Evolutionary conservation across 1,140 invertebrate genomes (phyloP).

Genomic region (Drosophila subobscura): DNA sequence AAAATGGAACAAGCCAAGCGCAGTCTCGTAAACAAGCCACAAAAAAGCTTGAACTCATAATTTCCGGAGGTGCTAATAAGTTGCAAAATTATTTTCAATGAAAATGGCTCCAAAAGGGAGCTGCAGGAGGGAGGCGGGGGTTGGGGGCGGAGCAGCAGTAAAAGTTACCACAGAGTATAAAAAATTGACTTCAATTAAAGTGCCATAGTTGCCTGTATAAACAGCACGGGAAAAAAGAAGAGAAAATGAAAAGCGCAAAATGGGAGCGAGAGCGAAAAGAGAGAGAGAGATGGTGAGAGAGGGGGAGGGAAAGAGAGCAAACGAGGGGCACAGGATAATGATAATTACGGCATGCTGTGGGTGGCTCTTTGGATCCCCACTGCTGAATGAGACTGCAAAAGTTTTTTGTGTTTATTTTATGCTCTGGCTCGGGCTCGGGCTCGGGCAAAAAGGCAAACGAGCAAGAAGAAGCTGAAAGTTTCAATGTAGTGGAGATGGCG

Average conservation of each 20-base stretch:
- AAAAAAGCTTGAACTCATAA: conserved; percentile 75
- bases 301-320: neutral
- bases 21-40: conserved; percentile 67
- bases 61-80: conserved; percentile 81
- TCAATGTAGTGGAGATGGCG: conserved; percentile 28
- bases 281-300: neutral
- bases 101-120: conserved; percentile 42
- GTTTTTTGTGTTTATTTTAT: conserved; percentile 77
- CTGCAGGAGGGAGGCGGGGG: neutral
- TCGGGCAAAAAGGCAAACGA: conserved; percentile 29
- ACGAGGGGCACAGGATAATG: conserved; percentile 62
- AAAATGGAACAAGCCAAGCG: conserved; percentile 21
- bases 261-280: conserved; percentile 9
- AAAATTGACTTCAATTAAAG: conserved; percentile 82
- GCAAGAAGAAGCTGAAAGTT: conserved; percentile 49
- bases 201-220: conserved; percentile 78
- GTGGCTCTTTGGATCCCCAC: conserved; percentile 17
- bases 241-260: conserved; percentile 74
- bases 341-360: conserved; percentile 63
- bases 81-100: conserved; percentile 80
- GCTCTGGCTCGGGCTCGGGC: conserved; percentile 32
- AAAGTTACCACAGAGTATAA: conserved; percentile 62
- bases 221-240: conserved; percentile 45
- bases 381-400: conserved; percentile 71
- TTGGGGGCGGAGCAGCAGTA: conserved; percentile 2